These are phyloP conservation scores for Sebastes nivosus DNA, from an alignment of 2,797 vertebrate genomes.

Conservation along the genomic window DNA sequence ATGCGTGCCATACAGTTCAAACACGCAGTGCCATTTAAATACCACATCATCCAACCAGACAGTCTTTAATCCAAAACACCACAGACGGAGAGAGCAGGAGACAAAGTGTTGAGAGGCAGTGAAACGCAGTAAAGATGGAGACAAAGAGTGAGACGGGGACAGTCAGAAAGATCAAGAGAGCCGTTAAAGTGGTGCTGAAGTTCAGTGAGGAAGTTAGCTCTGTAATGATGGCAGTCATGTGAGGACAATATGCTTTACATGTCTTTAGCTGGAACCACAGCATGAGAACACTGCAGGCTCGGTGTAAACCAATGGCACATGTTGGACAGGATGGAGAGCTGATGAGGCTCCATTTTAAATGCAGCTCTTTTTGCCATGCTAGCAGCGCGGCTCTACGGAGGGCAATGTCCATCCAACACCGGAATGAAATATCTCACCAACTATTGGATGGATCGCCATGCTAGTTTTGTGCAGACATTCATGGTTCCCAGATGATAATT, in stretches of 20 bases:
- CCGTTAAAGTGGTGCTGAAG: neutral
- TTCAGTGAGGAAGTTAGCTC: constrained; percentile 4
- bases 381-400: neutral
- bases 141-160: neutral
- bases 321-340: constrained; percentile 11
- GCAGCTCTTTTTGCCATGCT: neutral
- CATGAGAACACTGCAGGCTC: constrained; percentile 8
- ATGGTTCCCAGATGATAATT: neutral
- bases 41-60: constrained; percentile 41
- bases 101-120: constrained; percentile 3
- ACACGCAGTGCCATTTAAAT: constrained; percentile 4
- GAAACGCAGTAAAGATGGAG: constrained; percentile 14
- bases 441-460: neutral
- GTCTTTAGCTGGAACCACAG: constrained; percentile 1
- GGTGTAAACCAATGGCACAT: constrained; percentile 41
- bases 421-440: neutral
- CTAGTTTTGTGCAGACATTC: neutral
- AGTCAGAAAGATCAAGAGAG: constrained; percentile 12
- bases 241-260: constrained; percentile 23
- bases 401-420: neutral
- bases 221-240: constrained; percentile 22
- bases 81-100: neutral
- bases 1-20: neutral
- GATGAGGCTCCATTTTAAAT: neutral
- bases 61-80: constrained; percentile 30